These are phyloP conservation scores for Eilema griseolum DNA, from an alignment of 2,888 invertebrate genomes.

Conservation along the genomic window DNA sequence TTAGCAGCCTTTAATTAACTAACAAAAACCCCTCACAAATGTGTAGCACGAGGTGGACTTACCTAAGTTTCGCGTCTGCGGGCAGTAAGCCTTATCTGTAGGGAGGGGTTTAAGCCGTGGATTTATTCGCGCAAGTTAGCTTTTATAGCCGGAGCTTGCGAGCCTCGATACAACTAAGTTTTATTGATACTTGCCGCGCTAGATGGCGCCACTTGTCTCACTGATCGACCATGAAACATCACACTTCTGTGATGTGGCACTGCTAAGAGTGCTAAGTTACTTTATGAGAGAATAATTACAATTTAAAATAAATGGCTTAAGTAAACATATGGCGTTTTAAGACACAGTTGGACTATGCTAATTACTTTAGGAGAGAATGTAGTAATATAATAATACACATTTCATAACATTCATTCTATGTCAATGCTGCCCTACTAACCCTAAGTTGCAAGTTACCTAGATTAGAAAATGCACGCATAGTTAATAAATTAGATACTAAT, in stretches of 20 bases:
- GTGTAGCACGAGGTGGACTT: not conserved
- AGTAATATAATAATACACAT: too few relatives aligned
- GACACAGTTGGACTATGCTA: not conserved
- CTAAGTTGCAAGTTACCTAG: too few relatives aligned
- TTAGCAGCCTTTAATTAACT: not conserved
- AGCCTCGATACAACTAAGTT: slow-evolving; percentile 5
- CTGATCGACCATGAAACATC: not conserved
- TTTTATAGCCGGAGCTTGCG: slow-evolving; percentile 11
- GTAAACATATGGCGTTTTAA: not conserved
- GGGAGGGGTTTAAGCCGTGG: not conserved
- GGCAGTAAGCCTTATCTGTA: not conserved
- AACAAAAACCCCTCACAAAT: not conserved
- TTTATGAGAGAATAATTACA: not conserved
- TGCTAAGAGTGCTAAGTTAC: not conserved
- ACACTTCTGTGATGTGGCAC: too few relatives aligned
- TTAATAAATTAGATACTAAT: too few relatives aligned
- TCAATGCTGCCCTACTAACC: too few relatives aligned
- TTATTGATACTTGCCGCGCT: not conserved
- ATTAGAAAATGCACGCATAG: too few relatives aligned
- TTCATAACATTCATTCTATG: too few relatives aligned
- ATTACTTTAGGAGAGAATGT: too few relatives aligned
- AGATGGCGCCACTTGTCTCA: not conserved
- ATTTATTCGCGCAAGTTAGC: slow-evolving; percentile 15
- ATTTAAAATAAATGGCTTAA: not conserved
- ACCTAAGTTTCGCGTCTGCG: not conserved